Evolutionary conservation across 2,888 invertebrate genomes (phyloP).

Genomic region (Caenorhabditis sp.): DNA sequence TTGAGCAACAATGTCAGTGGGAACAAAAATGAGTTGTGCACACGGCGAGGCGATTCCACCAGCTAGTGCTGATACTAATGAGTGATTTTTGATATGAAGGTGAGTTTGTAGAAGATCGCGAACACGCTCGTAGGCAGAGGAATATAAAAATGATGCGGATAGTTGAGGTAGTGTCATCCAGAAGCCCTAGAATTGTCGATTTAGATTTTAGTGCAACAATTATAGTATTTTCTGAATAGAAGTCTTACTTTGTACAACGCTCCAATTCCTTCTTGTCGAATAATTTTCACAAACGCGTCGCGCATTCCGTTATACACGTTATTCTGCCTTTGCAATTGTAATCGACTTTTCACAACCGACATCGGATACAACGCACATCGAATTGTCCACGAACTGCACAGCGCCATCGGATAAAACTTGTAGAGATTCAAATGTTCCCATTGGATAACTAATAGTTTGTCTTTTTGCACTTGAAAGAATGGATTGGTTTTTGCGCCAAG

Average conservation of each 20-base stretch:
- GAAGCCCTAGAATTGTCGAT: slow-evolving; percentile 63
- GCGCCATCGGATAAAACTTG: slow-evolving; percentile 62
- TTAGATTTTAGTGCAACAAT: no score
- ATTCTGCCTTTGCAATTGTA: slow-evolving; percentile 66
- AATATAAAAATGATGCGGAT: slow-evolving; percentile 67
- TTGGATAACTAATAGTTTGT: slow-evolving; percentile 63
- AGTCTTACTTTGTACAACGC: slow-evolving; percentile 64
- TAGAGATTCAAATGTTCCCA: slow-evolving; percentile 68
- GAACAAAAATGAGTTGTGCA: slow-evolving; percentile 66
- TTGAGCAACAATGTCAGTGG: slow-evolving; percentile 68
- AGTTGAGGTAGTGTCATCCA: slow-evolving; percentile 70
- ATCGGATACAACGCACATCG: slow-evolving; percentile 64
- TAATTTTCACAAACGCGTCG: slow-evolving; percentile 65
- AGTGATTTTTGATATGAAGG: slow-evolving; percentile 51
- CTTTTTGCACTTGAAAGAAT: slow-evolving; percentile 23
- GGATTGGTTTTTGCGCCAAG: slow-evolving; percentile 17
- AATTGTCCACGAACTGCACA: slow-evolving; percentile 58
- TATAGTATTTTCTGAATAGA: no score
- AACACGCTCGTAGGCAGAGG: slow-evolving; percentile 63
- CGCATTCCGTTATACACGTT: slow-evolving; percentile 65
- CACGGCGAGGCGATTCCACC: slow-evolving; percentile 61
- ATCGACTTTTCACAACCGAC: slow-evolving; percentile 59
- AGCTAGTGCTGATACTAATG: slow-evolving; percentile 54
- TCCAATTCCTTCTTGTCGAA: slow-evolving; percentile 60
- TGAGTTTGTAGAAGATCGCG: slow-evolving; percentile 60